Conservation (phyloP, 2,797 vertebrate genomes). For the Leucoraja ocellata region DNA sequence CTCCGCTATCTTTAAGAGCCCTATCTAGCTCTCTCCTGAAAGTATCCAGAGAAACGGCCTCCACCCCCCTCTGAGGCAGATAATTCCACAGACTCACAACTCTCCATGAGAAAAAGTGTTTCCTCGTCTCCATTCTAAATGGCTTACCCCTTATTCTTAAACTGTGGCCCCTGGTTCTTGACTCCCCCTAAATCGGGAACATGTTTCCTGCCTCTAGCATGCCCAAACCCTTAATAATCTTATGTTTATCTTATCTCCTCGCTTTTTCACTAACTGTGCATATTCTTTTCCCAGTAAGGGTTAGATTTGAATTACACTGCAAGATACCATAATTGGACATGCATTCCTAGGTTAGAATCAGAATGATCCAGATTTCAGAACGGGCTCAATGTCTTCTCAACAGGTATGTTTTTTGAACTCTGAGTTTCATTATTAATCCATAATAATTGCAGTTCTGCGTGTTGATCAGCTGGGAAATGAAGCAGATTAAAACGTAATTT, state of each 20-base stretch:
- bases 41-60: no score
- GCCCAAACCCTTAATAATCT: no score
- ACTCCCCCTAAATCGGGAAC: no score
- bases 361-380: slow-evolving; percentile 17
- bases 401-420: not conserved
- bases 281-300: not conserved
- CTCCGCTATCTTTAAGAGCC: no score
- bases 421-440: slow-evolving; percentile 8
- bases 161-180: no score
- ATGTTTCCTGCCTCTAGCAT: no score
- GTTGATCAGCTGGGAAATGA: not conserved
- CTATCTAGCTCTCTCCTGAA: no score
- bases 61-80: no score
- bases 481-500: not conserved
- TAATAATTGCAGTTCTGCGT: not conserved
- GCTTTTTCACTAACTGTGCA: not conserved
- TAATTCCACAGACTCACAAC: no score
- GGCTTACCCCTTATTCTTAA: no score
- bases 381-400: not conserved
- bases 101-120: no score
- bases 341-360: not conserved
- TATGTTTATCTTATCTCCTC: not conserved
- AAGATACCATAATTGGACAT: not conserved
- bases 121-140: not conserved
- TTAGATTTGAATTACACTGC: not conserved